Evolutionary conservation across 2,888 invertebrate genomes (phyloP).

Genomic region (Leucoptera coffeella): DNA sequence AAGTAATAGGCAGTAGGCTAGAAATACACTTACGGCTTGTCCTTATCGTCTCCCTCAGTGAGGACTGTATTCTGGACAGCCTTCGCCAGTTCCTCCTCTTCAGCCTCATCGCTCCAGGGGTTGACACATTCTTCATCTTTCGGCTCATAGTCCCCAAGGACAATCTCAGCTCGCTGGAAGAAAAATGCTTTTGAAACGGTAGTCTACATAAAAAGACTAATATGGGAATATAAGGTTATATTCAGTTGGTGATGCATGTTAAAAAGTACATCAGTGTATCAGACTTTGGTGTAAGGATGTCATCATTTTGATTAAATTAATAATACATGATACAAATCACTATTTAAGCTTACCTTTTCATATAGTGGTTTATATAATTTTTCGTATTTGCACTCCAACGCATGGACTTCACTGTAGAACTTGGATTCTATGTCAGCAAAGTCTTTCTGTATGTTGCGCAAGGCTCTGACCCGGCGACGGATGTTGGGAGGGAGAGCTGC

Average conservation of each 20-base stretch:
- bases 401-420: slow-evolving; percentile 91
- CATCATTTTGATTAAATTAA: too few species aligned
- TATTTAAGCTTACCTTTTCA: slow-evolving; percentile 77
- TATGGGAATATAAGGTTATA: too few species aligned
- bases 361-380: slow-evolving; percentile 70
- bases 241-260: slow-evolving; percentile 3
- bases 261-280: too few species aligned
- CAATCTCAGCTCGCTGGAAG: slow-evolving; percentile 48
- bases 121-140: slow-evolving; percentile 84
- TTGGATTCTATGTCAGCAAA: slow-evolving; percentile 83
- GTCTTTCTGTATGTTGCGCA: slow-evolving; percentile 82
- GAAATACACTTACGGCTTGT: slow-evolving; percentile 7
- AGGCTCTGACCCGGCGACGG: slow-evolving; percentile 73
- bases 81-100: slow-evolving; percentile 60
- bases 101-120: slow-evolving; percentile 76
- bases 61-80: slow-evolving; percentile 60
- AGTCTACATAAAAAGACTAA: too few species aligned
- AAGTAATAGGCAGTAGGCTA: neutral
- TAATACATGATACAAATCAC: too few species aligned
- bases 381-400: slow-evolving; percentile 87
- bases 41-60: slow-evolving; percentile 27
- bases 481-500: slow-evolving; percentile 67
- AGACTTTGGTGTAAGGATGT: too few species aligned
- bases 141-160: slow-evolving; percentile 77
- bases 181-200: too few species aligned